These are phyloP conservation scores for Tokudaia muenninki DNA, from an alignment of 2,797 vertebrate genomes.

Conservation along the genomic window DNA sequence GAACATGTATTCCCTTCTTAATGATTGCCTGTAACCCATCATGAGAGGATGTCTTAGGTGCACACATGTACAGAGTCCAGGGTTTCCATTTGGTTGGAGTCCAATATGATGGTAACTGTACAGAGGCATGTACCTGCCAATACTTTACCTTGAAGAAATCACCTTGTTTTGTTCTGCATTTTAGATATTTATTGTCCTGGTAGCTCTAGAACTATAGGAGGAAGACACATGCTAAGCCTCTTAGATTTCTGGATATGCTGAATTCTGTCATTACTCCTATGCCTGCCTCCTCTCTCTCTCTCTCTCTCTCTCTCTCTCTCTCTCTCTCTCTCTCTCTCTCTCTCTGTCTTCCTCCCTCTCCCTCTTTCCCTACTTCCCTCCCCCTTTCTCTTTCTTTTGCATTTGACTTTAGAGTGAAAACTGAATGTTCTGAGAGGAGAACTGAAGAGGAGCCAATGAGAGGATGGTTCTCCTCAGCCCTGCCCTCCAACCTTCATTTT, in stretches of 20 bases:
- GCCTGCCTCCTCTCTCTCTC: not conserved
- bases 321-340: not conserved
- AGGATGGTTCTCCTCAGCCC: not conserved
- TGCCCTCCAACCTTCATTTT: rapidly evolving
- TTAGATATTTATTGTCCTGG: not conserved
- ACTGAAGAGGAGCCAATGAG: not conserved
- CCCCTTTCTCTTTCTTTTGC: not conserved
- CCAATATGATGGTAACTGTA: not conserved
- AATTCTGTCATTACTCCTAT: not conserved
- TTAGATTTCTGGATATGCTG: not conserved
- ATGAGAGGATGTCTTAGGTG: not conserved
- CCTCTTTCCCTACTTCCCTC: not conserved
- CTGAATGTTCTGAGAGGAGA: not conserved
- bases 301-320: not conserved
- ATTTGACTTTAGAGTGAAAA: not conserved
- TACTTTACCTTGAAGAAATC: not conserved
- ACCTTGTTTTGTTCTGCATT: not conserved
- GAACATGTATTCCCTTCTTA: conserved; percentile 22
- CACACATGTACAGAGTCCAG: not conserved
- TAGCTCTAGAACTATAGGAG: not conserved
- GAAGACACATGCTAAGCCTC: not conserved
- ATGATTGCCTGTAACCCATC: not conserved
- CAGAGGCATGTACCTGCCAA: not conserved
- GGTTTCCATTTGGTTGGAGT: conserved; percentile 36
- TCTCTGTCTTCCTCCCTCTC: not conserved